phyloP scores from a whole-genome alignment of 2,113 vertebrate species.

The Cairina moschata region DNA sequence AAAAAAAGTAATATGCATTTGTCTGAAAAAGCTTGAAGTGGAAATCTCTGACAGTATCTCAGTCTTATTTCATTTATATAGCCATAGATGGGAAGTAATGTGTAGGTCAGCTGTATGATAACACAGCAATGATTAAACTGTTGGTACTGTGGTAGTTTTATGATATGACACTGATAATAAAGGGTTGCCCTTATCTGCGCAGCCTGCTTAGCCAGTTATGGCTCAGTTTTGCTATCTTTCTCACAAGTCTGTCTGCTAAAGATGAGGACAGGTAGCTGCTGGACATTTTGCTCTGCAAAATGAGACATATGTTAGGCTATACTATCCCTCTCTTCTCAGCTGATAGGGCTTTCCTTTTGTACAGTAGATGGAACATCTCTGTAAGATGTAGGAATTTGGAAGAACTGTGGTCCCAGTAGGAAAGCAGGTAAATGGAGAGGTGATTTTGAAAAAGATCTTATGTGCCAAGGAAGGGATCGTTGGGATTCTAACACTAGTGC shows the following conservation, averaged over 20 bases:
- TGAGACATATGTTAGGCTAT: background rate
- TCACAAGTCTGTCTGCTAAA: background rate
- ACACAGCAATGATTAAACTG: background rate
- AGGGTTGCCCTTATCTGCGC: background rate
- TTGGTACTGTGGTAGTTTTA: background rate
- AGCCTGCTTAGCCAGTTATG: background rate
- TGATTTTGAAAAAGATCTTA: background rate
- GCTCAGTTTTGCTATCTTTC: background rate
- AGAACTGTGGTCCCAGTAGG: background rate
- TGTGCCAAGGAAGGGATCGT: background rate
- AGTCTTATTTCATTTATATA: background rate
- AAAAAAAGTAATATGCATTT: background rate
- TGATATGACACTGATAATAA: background rate
- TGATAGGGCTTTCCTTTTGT: background rate
- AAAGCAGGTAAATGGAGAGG: background rate
- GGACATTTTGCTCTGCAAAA: background rate
- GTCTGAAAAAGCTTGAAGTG: background rate
- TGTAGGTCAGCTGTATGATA: background rate
- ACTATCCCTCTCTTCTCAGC: background rate
- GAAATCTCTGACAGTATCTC: background rate
- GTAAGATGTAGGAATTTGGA: background rate
- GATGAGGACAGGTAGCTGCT: background rate
- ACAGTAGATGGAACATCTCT: background rate
- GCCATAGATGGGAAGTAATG: background rate
- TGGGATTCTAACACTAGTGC: background rate